Base-by-base conservation (phyloP, 1,140 invertebrate genomes). In the Gryllus bimaculatus region DNA sequence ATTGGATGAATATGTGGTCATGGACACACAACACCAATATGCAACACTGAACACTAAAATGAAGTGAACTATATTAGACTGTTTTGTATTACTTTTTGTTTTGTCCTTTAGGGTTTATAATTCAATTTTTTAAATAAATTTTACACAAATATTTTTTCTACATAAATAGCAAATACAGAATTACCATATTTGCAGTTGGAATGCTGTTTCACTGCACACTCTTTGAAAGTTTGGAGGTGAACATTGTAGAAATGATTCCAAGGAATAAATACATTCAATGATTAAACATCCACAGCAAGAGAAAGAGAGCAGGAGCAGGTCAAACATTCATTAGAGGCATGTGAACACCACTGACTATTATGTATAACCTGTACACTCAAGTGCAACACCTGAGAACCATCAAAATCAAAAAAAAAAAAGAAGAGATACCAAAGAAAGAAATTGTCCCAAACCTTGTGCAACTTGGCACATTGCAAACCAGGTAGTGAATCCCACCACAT, bases 401-500 rank as follows among this genome's bases (percentile, higher is more conserved):
- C 48, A n/a, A 20, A 75, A 8, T 18, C 15, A 8, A 15, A 78
- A 21, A 21, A 73, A 78, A n/a, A 26, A n/a, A n/a, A n/a, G n/a
- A 75, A 81, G 77, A 76, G 20, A 79, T 39, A 20, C 26, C 26
- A 39, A 21, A 81, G 49, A 77, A 80, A 74, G 21, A 76, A 76
- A 79, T 77, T 79, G 75, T 76, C 79, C 81, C 88, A 87, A 86
- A 89, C 88, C 88, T 90, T 89, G 88, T 80, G 85, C 83, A 66
- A 83, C 80, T 80, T 87, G 87, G 83, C 85, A 88, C 85, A 88
- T 87, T 80, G 88, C 86, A 84, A 89, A 87, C 88, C 88, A 89
- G 81, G 88, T 87, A 77, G 88, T 89, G 84, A 89, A 89, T 84
- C 88, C 88, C 84, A 88, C 86, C 83, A 87, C 85, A 39, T 39